A percentile compares a stretch with the other conserved stretches of the same genome.
phyloP scores from a whole-genome alignment of 1,140 invertebrate species.

The Eurosta solidaginis region DNA sequence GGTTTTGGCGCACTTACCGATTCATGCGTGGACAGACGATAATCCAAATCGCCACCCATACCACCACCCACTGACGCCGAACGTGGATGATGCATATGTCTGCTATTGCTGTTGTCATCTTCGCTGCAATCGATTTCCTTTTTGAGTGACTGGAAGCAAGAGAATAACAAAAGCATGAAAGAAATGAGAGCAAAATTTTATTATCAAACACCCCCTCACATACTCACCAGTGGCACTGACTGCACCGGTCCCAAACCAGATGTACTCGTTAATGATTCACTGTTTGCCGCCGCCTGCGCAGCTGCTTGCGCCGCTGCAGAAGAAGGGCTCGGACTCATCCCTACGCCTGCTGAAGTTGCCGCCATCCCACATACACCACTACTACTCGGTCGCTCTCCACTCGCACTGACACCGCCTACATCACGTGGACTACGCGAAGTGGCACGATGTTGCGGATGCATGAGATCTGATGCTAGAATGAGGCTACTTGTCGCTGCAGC shows the following conservation, averaged over 20 bases:
- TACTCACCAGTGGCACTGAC: conserved; percentile 81
- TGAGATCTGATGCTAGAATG: conserved; percentile 45
- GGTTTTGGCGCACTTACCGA: conserved; percentile 68
- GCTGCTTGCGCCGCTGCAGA: conserved; percentile 29
- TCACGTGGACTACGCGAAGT: conserved; percentile 50
- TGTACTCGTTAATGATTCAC: conserved; percentile 71
- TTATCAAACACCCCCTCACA: neutral
- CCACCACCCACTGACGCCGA: conserved; percentile 67
- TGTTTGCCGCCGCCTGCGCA: conserved; percentile 1
- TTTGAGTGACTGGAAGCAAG: conserved; percentile 75
- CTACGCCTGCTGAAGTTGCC: conserved; percentile 37
- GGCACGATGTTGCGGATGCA: conserved; percentile 39
- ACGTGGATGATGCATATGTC: conserved; percentile 60
- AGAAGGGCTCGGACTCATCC: conserved; percentile 42
- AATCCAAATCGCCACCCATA: conserved; percentile 77
- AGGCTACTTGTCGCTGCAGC: conserved; percentile 38
- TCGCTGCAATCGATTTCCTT: conserved; percentile 83
- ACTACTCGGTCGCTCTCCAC: conserved; percentile 35
- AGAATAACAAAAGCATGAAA: neutral
- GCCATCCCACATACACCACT: conserved; percentile 35
- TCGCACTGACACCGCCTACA: neutral
- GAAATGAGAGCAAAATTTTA: neutral
- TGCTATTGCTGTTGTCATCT: conserved; percentile 68
- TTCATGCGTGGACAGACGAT: conserved; percentile 74
- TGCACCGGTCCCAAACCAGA: conserved; percentile 81